A percentile compares a stretch with the other conserved stretches of the same genome.
These are phyloP conservation scores for Mesorhabditis belari DNA, from an alignment of 2,888 invertebrate genomes.

Conservation along the genomic window DNA sequence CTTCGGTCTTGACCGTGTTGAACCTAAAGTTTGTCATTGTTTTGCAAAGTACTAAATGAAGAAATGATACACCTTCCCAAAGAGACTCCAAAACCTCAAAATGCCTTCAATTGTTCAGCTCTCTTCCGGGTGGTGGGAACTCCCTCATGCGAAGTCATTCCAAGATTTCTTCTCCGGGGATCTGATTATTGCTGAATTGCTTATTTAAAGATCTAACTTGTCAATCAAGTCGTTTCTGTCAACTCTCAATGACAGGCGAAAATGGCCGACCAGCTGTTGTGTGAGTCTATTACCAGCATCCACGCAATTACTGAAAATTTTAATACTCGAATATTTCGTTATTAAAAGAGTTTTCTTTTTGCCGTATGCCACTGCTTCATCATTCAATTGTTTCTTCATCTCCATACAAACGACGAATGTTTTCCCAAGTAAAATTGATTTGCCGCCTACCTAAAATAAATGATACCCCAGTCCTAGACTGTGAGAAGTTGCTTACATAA, in stretches of 20 bases:
- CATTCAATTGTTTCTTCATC: conserved; percentile 2
- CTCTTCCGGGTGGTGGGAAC: neutral
- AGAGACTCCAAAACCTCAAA: too few relatives aligned
- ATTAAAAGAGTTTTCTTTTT: neutral
- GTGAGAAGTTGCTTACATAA: neutral
- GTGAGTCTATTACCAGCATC: neutral
- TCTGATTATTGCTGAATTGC: too few relatives aligned
- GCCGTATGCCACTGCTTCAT: neutral
- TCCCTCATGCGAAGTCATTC: neutral
- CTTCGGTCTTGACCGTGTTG: neutral
- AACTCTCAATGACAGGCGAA: neutral
- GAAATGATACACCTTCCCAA: too few relatives aligned
- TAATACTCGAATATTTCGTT: neutral
- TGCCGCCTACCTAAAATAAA: neutral
- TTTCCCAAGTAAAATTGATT: neutral
- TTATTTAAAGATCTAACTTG: too few relatives aligned
- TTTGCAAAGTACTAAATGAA: neutral
- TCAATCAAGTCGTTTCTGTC: neutral
- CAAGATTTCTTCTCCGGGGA: neutral
- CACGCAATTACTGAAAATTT: neutral
- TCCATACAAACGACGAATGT: neutral
- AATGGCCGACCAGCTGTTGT: neutral
- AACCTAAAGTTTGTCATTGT: neutral
- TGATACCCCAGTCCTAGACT: neutral
- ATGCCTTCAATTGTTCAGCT: neutral